Evolutionary conservation across 2,113 vertebrate genomes (phyloP), one percentile per base, ranked within the genome.

Genomic region (Trachemys scripta): DNA sequence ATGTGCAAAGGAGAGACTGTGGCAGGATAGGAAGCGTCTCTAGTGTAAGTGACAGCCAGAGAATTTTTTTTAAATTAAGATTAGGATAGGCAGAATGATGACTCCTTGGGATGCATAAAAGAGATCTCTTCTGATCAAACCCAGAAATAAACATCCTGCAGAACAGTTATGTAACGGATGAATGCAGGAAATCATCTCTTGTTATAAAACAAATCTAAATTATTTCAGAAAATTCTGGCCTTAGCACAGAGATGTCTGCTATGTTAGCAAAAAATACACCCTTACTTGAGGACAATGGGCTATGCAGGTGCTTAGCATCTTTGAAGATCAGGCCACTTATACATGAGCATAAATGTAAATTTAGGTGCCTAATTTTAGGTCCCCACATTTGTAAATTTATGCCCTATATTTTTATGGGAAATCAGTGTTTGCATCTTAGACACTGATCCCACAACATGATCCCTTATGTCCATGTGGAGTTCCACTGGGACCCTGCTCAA

Each of bases 1-100:
- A 96, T 97, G 92, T 96, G 95, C 92, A 91, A 96, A 97, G 96
- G 96, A 91, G 96, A 95, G 82, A 91, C 96, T 97, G 92, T 95
- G 93, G 97, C 96, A 97, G 96, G 76, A 90, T 97, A 96, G 97
- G 97, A 93, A 97, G 96, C 92, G 92, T 94, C 95, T 97, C 93
- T 94, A 89, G 88, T 31, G 82, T 91, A 91, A 96, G 95, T 97
- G 97, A 97, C 97, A 97, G 95, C 89, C 93, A 93, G 94, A 96
- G 89, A 92, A 91, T 92, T 94, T 97, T 96, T 97, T 96, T 22
- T 82, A 82, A 95, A 94, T 97, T 96, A 96, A 96, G 95, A 94
- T 95, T 94, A 97, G 93, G 89, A 92, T 89, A 95, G 96, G 76
- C 94, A 96, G 93, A 94, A 87, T 84, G 95, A 96, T 96, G 92